phyloP scores from a whole-genome alignment of 1,140 invertebrate species.

The Drosophila cardini region DNA sequence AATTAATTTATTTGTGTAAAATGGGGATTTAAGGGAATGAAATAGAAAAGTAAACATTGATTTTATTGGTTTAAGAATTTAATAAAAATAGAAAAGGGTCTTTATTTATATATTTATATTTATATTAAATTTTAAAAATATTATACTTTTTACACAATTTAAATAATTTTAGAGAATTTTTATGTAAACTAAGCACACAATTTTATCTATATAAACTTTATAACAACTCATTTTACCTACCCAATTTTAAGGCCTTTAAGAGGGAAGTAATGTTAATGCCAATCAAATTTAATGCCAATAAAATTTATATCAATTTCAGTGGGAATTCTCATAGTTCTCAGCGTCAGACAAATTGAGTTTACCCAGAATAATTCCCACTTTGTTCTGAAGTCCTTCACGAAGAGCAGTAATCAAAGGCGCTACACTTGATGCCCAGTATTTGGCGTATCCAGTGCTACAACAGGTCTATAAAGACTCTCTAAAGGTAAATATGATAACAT shows the following conservation, averaged over 20 bases:
- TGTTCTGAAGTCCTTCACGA: slow-evolving; percentile 1
- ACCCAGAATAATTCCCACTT: slow-evolving; percentile 12
- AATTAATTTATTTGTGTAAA: not conserved
- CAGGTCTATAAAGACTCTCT: slow-evolving; percentile 28
- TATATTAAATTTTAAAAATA: too few species aligned
- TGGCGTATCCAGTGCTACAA: slow-evolving; percentile 9
- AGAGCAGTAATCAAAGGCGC: slow-evolving; percentile 20
- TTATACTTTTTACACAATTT: too few species aligned
- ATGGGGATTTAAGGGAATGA: not conserved
- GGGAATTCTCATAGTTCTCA: slow-evolving; percentile 6
- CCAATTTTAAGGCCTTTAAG: too few species aligned
- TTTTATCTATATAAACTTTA: too few species aligned
- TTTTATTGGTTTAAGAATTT: not conserved
- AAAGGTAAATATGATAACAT: slow-evolving; percentile 43
- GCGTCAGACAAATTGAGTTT: slow-evolving; percentile 1
- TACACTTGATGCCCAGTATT: slow-evolving; percentile 24
- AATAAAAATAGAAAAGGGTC: not conserved
- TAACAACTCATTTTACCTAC: too few species aligned
- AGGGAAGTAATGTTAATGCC: too few species aligned
- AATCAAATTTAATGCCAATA: not conserved
- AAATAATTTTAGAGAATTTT: too few species aligned
- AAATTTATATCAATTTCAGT: not conserved
- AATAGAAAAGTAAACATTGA: not conserved
- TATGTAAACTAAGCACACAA: too few species aligned
- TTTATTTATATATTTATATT: too few species aligned